Evolutionary conservation across 2,113 vertebrate species (phyloP).

Genomic region (Xenopus borealis): DNA sequence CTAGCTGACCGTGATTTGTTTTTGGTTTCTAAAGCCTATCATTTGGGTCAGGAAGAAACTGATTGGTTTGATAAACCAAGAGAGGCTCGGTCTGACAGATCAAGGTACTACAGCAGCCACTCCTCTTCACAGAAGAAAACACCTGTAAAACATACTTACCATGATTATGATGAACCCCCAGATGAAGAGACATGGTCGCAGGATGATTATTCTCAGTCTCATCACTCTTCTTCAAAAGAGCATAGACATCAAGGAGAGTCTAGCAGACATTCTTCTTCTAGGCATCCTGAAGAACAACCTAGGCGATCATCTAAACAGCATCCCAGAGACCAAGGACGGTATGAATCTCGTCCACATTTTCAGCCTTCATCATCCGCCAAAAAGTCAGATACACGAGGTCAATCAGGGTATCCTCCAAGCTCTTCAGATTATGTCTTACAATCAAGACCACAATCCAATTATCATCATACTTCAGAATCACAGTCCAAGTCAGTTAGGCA

Average conservation of each 20-base stretch:
- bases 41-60: constrained; percentile 98
- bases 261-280: constrained; percentile 79
- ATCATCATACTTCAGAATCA: constrained; percentile 74
- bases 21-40: constrained; percentile 96
- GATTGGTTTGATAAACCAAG: constrained; percentile 99
- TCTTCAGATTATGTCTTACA: constrained; percentile 73
- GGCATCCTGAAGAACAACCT: constrained; percentile 79
- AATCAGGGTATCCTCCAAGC: constrained; percentile 67
- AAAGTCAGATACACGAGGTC: constrained; percentile 71
- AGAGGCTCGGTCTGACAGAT: constrained; percentile 87
- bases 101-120: constrained; percentile 88
- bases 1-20: constrained; percentile 75
- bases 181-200: constrained; percentile 86
- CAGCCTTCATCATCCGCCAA: constrained; percentile 70
- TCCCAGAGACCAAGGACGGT: constrained; percentile 73
- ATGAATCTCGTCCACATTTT: constrained; percentile 71
- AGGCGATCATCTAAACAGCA: constrained; percentile 85
- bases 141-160: constrained; percentile 88
- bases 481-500: constrained; percentile 79
- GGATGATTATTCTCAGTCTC: constrained; percentile 79
- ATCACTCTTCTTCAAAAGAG: constrained; percentile 78
- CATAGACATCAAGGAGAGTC: constrained; percentile 85
- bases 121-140: constrained; percentile 82
- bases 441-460: constrained; percentile 67
- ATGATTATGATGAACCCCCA: constrained; percentile 90